These are phyloP conservation scores for Empidonax alnorum DNA, from an alignment of 2,113 vertebrate species.

Conservation along the genomic window DNA sequence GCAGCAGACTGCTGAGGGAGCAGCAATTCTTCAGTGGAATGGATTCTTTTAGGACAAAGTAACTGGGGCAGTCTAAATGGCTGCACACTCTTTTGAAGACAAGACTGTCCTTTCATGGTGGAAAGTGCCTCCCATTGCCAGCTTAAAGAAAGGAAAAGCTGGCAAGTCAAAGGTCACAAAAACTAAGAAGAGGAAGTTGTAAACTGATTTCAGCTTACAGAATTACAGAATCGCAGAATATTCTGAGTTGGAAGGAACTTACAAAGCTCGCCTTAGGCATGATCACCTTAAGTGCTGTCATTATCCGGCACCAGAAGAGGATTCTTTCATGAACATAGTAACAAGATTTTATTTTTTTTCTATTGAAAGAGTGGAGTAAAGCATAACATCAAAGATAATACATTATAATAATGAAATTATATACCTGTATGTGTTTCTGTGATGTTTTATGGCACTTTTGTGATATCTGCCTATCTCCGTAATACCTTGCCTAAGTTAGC, in stretches of 20 bases:
- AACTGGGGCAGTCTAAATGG: background rate
- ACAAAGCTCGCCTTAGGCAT: background rate
- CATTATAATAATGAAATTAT: background rate
- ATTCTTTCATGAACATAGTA: background rate
- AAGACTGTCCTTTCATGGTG: background rate
- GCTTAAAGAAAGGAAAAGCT: background rate
- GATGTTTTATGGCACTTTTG: background rate
- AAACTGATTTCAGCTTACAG: background rate
- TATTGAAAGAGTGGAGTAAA: background rate
- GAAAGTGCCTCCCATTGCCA: background rate
- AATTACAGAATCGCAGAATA: background rate
- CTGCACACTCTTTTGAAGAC: background rate
- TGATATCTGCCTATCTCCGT: background rate
- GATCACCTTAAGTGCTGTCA: background rate
- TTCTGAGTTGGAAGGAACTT: background rate
- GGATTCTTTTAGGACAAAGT: background rate
- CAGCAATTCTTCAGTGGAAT: background rate
- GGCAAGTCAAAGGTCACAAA: background rate
- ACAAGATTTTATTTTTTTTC: background rate
- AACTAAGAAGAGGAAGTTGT: background rate
- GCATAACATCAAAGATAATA: background rate
- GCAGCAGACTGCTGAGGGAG: background rate
- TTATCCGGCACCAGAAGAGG: background rate
- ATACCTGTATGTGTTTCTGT: background rate
- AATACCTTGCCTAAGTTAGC: background rate